Percentiles rank a stretch among this genome's conserved stretches.
Conservation (phyloP, 2,797 vertebrate genomes). For the Ptychobarbus kaznakovi region DNA sequence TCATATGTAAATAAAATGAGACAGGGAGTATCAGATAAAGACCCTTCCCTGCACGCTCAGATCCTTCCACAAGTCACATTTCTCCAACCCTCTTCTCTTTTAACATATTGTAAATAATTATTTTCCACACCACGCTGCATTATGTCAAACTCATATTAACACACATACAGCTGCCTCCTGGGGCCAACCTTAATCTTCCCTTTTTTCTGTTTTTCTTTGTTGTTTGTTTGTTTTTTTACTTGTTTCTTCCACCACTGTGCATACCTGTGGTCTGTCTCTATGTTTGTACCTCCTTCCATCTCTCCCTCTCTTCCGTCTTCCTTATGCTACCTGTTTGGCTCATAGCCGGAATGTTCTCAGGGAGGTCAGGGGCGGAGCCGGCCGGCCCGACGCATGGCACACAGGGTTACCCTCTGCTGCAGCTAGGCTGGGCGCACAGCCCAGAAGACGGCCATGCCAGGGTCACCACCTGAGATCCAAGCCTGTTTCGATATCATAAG, state of each 20-base stretch:
- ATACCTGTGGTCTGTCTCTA: constrained; percentile 51
- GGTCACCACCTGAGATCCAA: constrained; percentile 61
- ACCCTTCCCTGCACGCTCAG: constrained; percentile 39
- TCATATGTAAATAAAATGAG: constrained; percentile 4
- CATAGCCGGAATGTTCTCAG: constrained; percentile 61
- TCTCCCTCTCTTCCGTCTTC: constrained; percentile 31
- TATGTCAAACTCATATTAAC: constrained; percentile 59
- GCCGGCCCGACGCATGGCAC: constrained; percentile 54
- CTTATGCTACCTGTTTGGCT: constrained; percentile 49
- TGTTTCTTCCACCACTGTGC: constrained; percentile 59
- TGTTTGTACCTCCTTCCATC: constrained; percentile 46
- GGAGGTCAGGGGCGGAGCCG: constrained; percentile 60
- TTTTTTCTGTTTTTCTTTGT: constrained; percentile 67
- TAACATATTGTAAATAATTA: constrained; percentile 48
- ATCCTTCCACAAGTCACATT: constrained; percentile 50
- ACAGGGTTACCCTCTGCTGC: constrained; percentile 65
- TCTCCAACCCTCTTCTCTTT: constrained; percentile 52
- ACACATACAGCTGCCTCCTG: constrained; percentile 60
- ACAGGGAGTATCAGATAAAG: constrained; percentile 26
- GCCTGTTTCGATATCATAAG: constrained; percentile 25
- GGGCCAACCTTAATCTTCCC: constrained; percentile 63
- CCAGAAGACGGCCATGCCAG: constrained; percentile 64
- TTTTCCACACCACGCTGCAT: constrained; percentile 52
- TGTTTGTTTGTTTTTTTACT: constrained; percentile 64
- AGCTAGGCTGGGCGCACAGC: constrained; percentile 65